Conservation (phyloP, 1,140 invertebrate genomes). For the Sarcophaga peregrina region DNA sequence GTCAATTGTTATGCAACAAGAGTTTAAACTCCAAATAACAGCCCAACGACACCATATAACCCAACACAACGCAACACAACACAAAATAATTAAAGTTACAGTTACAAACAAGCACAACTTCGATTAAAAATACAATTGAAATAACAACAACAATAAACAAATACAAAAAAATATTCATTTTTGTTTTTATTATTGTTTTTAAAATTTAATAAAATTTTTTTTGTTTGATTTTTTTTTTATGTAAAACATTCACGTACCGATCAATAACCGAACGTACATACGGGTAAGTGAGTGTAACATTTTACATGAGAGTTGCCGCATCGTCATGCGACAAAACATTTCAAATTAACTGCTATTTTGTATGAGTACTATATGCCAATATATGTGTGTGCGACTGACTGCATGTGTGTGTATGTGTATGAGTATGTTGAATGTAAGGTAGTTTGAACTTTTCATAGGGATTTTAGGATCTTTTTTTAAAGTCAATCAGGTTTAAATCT, state of each 20-base stretch:
- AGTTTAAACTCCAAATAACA: constrained; percentile 50
- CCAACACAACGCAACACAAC: background rate
- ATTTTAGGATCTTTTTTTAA: background rate
- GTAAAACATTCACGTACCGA: constrained; percentile 22
- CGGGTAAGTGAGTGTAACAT: background rate
- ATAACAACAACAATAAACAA: background rate
- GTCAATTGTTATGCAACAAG: constrained; percentile 65
- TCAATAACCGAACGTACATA: background rate
- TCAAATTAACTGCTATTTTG: background rate
- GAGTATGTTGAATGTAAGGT: background rate
- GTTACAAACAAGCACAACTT: background rate
- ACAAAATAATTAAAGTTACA: constrained; percentile 4
- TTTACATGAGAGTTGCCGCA: background rate
- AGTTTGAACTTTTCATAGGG: background rate
- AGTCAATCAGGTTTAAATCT: too few relatives aligned
- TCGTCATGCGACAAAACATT: background rate
- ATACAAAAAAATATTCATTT: background rate
- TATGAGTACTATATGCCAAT: too few relatives aligned
- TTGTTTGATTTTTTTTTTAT: background rate
- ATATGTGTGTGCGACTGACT: background rate
- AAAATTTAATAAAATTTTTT: background rate
- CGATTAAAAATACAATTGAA: constrained; percentile 10
- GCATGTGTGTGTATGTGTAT: background rate
- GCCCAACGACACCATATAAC: background rate
- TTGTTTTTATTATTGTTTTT: background rate